phyloP scores from a whole-genome alignment of 2,113 vertebrate genomes.

The Rhinoderma darwinii region DNA sequence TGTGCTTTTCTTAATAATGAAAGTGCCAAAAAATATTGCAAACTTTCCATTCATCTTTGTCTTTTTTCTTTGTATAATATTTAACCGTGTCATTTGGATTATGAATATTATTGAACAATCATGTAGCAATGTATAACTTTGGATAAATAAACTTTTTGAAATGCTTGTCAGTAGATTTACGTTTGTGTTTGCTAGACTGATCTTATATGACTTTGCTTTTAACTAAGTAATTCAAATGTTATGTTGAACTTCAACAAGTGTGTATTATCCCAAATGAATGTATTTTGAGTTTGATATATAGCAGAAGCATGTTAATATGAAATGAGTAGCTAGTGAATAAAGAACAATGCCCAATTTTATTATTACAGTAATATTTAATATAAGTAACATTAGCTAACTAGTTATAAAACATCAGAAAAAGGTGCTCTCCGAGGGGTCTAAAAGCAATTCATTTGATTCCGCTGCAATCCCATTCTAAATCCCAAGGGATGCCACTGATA shows the following conservation, averaged over 20 bases:
- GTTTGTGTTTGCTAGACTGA: neutral
- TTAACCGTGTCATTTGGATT: neutral
- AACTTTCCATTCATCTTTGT: neutral
- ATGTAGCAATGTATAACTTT: neutral
- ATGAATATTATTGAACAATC: neutral
- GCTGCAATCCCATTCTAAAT: constrained; percentile 29
- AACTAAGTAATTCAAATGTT: neutral
- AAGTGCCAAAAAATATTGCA: neutral
- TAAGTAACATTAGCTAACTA: neutral
- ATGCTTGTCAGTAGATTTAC: neutral
- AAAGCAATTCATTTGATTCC: constrained; percentile 33
- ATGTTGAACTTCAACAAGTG: neutral
- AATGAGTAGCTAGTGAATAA: neutral
- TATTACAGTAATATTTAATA: neutral
- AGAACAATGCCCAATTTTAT: neutral
- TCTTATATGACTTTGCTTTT: neutral
- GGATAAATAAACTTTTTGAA: constrained; percentile 7
- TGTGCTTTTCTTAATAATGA: neutral
- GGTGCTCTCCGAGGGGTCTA: neutral
- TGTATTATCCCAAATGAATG: neutral
- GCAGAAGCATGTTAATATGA: neutral
- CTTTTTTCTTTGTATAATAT: neutral
- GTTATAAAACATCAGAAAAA: neutral
- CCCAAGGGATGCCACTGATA: constrained; percentile 31
- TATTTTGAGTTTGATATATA: neutral